Conservation (phyloP, 2,113 vertebrate species). For the Melanerpes formicivorus region DNA sequence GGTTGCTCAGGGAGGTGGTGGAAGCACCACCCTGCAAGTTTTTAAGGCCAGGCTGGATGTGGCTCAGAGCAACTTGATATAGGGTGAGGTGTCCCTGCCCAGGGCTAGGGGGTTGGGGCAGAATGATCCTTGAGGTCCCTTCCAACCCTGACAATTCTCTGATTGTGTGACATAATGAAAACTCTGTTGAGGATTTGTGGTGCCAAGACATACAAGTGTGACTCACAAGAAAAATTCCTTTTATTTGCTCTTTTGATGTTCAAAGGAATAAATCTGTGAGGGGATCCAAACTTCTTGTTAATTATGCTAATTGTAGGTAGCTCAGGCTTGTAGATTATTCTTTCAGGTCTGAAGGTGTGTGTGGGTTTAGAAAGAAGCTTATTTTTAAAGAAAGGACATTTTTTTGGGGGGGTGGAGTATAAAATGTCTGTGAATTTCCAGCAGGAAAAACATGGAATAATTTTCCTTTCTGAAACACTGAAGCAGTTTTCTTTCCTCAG, state of each 20-base stretch:
- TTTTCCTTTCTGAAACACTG: background rate
- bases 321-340: background rate
- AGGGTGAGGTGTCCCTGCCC: too few relatives aligned
- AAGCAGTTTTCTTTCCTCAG: constrained; percentile 68
- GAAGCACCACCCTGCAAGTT: too few relatives aligned
- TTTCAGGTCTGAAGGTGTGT: background rate
- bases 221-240: background rate
- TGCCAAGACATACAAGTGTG: background rate
- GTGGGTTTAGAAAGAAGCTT: background rate
- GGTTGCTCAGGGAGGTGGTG: too few relatives aligned
- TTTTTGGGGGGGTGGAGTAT: too few relatives aligned
- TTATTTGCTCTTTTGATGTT: background rate
- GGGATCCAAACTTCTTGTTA: background rate
- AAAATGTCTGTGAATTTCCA: background rate
- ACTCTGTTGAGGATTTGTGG: background rate
- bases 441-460: background rate
- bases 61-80: too few relatives aligned
- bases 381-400: background rate
- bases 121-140: too few relatives aligned
- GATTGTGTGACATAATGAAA: background rate
- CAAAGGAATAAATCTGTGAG: background rate
- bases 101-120: too few relatives aligned
- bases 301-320: background rate
- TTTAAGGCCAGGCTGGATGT: too few relatives aligned
- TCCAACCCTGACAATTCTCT: too few relatives aligned